Evolutionary conservation across 2,113 vertebrate genomes (phyloP), one percentile per base, ranked within the genome.

Genomic region (Melanocharis versteri): DNA sequence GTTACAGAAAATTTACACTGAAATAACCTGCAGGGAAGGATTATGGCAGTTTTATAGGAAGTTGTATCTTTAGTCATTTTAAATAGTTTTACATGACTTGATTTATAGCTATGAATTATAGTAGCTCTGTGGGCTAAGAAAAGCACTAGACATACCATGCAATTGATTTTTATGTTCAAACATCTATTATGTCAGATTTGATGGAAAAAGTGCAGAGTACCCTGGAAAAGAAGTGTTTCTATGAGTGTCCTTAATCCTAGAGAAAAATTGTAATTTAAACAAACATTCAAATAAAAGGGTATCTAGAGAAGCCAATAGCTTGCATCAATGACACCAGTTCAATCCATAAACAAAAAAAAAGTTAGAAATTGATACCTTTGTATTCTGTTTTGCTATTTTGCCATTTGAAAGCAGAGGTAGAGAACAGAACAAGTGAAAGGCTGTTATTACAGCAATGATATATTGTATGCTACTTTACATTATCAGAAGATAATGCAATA

Each of bases 161-260:
- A 89, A 90, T 92, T 91, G 82, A 89, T 92, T 96, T 96, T 96
- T 95, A 96, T 96, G 83, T 77, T 94, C 53, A 85, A 64, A 76
- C 16, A 81, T 72, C 92, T 95, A 92, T 92, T 95, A 91, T 83
- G 62, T 84, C 73, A 96, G 64, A 64, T 91, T 96, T 97, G 85
- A 97, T 69, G 58, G 94, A 96, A 97, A 91, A 47, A 94, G 69
- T 44, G n/a, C 58, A 88, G 69, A 44, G 48, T 20, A 77, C 22
- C 64, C 51, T 84, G 50, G 35, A 94, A 97, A 73, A 11, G 15
- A 75, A 70, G 28, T 81, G 56, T 95, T 96, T 96, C 88, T 79
- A 47, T 35, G 22, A 7, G 12, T 66, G 22, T 64, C 45, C 50
- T 96, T 93, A 75, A n/a, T 72, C 33, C 77, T 83, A 85, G 30